Base-by-base conservation (phyloP, 2,797 vertebrate genomes). In the Enteromius fasciolatus region DNA sequence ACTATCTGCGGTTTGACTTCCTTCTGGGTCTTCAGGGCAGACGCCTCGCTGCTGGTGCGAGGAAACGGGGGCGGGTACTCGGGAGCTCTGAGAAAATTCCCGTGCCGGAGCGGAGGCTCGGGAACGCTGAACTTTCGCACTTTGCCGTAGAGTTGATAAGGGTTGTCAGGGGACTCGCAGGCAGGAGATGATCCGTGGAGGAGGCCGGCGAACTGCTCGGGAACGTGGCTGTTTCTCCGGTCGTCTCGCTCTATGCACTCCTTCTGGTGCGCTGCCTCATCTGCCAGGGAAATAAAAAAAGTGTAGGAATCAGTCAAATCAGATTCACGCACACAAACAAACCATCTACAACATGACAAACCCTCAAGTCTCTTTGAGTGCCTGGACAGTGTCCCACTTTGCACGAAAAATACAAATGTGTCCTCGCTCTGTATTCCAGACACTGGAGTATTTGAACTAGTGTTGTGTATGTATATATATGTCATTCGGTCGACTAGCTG, bases 121-220 rank as follows among this genome's bases (percentile, higher is more conserved):
- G 89, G 87, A n/a, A 90, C 90, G 52, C 92, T 86, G 79, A 90
- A 88, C 7, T 91, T 92, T 36, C 87, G 92, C 73, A 90, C 86
- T 92, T 95, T 96, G 80, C 91, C 91, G 87, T 99, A 98, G 11
- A 99, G 94, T 85, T 97, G 97, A 87, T 96, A 96, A 8, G 97
- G 97, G 23, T 97, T 97, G 75, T 97, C 96, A 0, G 97, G 97
- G n/a, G 94, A 96, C 88, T 98, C 97, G 83, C 95, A 98, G 0
- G 96, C 96, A 12, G 97, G 97, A 52, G 97, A 98, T 0, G 97
- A 99, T 66, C 97, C 97, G 89, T 99, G 97, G 57, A 99, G 96
- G 14, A 99, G 95, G 87, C 97, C 97, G 28, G 96, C 97, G 83
- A 99, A 99, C 90, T 97, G 96, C 83, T 97, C 96, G 0, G 96